Evolutionary conservation across 1,140 invertebrate species (phyloP).

Genomic region (Hestina assimilis): DNA sequence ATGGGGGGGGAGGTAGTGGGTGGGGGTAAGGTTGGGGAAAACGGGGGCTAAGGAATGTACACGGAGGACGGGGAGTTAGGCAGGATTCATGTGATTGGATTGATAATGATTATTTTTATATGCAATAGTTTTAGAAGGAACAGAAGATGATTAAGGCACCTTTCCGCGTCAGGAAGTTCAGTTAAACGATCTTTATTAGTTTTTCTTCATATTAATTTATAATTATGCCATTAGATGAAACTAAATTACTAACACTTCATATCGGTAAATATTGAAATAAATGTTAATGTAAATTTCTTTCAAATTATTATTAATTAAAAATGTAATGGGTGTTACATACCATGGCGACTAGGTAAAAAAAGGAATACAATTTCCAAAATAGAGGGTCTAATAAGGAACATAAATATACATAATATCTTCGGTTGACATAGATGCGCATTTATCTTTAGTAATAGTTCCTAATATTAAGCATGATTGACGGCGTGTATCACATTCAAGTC

Average conservation of each 20-base stretch:
- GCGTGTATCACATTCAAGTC: no score
- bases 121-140: not conserved
- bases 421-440: slow-evolving; percentile 4
- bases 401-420: not conserved
- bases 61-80: not conserved
- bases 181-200: no score
- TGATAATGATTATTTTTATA: not conserved
- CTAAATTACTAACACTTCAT: not conserved
- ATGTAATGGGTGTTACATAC: not conserved
- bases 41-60: not conserved
- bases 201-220: no score
- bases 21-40: not conserved
- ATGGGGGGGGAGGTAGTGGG: not conserved
- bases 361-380: not conserved
- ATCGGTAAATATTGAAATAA: not conserved
- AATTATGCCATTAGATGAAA: no score
- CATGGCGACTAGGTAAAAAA: not conserved
- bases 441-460: not conserved
- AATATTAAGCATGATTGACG: no score
- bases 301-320: not conserved
- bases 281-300: not conserved
- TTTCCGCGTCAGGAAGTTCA: not conserved
- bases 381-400: not conserved
- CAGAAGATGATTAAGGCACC: not conserved
- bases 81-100: not conserved